Conservation (phyloP, 30 jellyfish, hydroid and myxozoan species). For the Hydractinia symbiolongicarpus region DNA sequence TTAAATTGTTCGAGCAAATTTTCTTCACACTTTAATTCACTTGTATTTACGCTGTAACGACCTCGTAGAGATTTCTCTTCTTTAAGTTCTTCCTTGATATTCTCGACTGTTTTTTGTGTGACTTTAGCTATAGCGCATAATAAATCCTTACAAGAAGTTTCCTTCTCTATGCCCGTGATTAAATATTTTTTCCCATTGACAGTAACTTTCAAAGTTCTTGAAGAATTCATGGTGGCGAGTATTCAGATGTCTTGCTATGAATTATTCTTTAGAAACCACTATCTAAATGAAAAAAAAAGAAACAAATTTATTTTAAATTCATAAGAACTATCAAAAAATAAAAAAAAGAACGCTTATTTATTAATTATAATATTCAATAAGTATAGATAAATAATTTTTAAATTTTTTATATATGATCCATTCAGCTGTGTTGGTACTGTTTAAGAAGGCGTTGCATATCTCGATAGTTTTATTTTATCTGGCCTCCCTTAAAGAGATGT, state of each 20-base stretch:
- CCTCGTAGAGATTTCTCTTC: constrained; percentile 12
- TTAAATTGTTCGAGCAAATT: constrained; percentile 4
- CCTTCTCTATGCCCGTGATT: constrained; percentile 54
- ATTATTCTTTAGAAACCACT: too few relatives aligned
- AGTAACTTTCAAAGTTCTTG: constrained; percentile 29
- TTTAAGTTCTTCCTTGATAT: neutral
- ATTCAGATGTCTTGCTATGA: neutral
- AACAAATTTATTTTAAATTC: too few relatives aligned
- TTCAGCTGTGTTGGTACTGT: too few relatives aligned
- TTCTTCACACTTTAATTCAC: constrained; percentile 1
- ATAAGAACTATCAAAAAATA: too few relatives aligned
- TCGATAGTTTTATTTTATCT: too few relatives aligned
- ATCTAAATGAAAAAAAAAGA: too few relatives aligned
- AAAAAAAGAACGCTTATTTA: too few relatives aligned
- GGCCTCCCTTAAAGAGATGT: too few relatives aligned
- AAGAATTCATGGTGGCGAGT: constrained; percentile 18
- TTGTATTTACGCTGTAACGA: constrained; percentile 10
- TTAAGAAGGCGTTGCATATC: too few relatives aligned
- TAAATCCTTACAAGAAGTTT: constrained; percentile 61
- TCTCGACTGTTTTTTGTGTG: neutral
- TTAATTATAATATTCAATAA: too few relatives aligned
- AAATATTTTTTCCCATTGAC: constrained; percentile 67
- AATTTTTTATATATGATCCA: too few relatives aligned
- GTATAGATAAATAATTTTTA: too few relatives aligned
- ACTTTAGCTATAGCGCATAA: constrained; percentile 73